A percentile compares a stretch with the other conserved stretches of the same genome.
phyloP scores from a whole-genome alignment of 2,797 vertebrate species.

The Sebastes hubbsi region DNA sequence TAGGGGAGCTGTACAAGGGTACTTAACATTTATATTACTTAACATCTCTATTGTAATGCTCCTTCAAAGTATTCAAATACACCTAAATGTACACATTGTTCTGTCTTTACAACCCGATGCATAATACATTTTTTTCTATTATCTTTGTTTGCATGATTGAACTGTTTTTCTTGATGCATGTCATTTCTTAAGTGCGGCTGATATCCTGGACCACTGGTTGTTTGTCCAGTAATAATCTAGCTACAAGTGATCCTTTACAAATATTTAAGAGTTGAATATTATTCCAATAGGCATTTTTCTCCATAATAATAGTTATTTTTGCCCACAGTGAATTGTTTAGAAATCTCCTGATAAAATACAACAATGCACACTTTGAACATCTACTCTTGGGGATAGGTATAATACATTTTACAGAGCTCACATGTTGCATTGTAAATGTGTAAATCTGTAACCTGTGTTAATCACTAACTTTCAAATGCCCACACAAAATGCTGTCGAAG shows the following conservation, averaged over 20 bases:
- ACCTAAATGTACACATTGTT: neutral
- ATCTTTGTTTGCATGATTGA: neutral
- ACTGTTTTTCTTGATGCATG: neutral
- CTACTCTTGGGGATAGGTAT: neutral
- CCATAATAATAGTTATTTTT: neutral
- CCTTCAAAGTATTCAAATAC: neutral
- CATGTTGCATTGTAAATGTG: neutral
- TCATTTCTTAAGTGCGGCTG: neutral
- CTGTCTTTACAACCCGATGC: neutral
- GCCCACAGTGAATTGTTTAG: neutral
- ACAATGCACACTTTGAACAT: neutral
- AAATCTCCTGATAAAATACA: neutral
- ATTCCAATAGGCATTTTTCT: neutral
- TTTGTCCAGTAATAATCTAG: neutral
- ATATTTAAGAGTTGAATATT: neutral
- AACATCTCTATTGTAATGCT: neutral
- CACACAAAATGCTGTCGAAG: neutral
- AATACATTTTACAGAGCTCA: neutral
- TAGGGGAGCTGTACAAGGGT: neutral
- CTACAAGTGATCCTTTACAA: neutral
- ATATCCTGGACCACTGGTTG: neutral
- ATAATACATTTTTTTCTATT: neutral
- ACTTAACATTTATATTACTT: neutral
- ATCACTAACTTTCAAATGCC: constrained; percentile 1
- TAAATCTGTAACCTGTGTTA: constrained; percentile 50